Base-by-base conservation (phyloP, 2,797 vertebrate species). In the Ataeniobius toweri region DNA sequence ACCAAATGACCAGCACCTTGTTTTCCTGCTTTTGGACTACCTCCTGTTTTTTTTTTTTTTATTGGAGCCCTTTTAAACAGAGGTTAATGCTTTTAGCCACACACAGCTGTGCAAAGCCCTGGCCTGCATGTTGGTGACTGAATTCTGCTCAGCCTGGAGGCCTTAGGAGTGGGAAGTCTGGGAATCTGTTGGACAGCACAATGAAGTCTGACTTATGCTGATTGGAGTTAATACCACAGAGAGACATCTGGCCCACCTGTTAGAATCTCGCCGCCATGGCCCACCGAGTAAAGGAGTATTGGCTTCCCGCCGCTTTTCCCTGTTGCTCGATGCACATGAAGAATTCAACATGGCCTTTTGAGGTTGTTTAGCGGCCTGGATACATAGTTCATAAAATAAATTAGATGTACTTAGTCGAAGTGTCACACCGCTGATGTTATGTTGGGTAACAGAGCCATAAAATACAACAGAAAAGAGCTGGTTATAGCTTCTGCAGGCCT, bases 211-310 rank as follows among this genome's bases (percentile, higher is more conserved):
- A 93, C 89, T 92, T 90, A 86, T 87, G 89, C 88, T 91, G 89
- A 92, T 89, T 86, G 78, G 86, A 89, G 88, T 88, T 91, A 91
- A 88, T 87, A 76, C 46, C 51, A 61, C 73, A 67, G 83, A 75
- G 65, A 90, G 89, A 89, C 89, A 85, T 85, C 82, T 68, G 83
- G 81, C 75, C 90, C 91, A 90, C 94, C 91, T 93, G 94, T 89
- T 90, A 74, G 82, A 68, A 69, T 74, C 55, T 71, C 72, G 56
- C 70, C 3, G 67, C 73, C 2, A 44, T 31, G 50, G 63, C 68
- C 88, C 76, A 46, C 75, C 77, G 81, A 79, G 61, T 77, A 82
- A 44, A 87, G 76, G 78, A 78, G 80, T 78, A 86, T 82, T 78
- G 80, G 80, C 83, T 75, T 83, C 82, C 78, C 79, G 20, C 41